phyloP scores from a whole-genome alignment of 2,888 invertebrate species.

The Lepidocyrtinus sp. region DNA sequence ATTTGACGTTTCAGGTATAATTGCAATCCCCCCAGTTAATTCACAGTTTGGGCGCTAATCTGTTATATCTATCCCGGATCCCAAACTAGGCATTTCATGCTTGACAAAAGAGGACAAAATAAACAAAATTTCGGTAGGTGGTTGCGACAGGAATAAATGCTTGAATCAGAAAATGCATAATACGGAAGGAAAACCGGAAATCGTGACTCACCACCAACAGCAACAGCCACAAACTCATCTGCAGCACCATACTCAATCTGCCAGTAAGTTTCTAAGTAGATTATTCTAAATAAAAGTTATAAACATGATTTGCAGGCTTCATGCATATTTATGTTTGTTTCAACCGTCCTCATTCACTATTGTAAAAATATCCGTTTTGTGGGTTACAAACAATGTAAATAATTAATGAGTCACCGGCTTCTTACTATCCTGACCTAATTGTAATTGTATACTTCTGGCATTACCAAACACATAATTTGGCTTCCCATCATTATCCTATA shows the following conservation, averaged over 20 bases:
- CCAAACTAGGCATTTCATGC: too few species aligned
- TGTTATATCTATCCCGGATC: too few species aligned
- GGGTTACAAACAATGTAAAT: too few species aligned
- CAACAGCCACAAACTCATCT: conserved; percentile 26
- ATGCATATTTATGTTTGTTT: background rate
- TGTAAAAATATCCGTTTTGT: too few species aligned
- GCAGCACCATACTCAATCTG: conserved; percentile 39
- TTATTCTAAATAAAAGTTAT: background rate
- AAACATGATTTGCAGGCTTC: background rate
- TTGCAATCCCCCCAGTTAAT: too few species aligned
- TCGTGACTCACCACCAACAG: conserved; percentile 49
- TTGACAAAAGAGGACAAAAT: conserved; percentile 7
- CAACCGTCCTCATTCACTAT: too few species aligned
- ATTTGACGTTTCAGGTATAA: background rate
- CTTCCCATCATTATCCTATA: too few species aligned
- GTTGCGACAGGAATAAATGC: background rate
- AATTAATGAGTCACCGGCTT: too few species aligned
- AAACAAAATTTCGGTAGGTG: background rate
- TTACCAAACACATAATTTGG: too few species aligned
- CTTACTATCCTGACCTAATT: too few species aligned
- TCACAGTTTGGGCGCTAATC: too few species aligned
- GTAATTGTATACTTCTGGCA: too few species aligned
- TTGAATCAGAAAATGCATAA: conserved; percentile 60
- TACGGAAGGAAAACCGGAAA: conserved; percentile 65
- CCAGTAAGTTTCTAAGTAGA: conserved; percentile 37